Conservation (phyloP, 2,888 invertebrate species). For the Dolichomitus sp. region DNA sequence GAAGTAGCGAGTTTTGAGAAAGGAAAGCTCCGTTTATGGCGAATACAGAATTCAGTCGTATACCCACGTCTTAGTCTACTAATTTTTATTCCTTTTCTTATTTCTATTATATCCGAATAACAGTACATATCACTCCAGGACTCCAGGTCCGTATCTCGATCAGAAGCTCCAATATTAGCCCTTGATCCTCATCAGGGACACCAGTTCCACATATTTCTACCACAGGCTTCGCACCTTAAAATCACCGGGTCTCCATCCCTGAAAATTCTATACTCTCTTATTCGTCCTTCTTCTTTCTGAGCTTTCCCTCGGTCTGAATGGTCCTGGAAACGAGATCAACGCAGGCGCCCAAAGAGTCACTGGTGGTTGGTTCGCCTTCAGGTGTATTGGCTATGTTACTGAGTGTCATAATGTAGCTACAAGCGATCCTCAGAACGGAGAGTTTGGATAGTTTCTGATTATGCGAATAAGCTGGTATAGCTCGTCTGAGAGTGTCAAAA, state of each 20-base stretch:
- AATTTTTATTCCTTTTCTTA: background rate
- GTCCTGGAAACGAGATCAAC: constrained; percentile 96
- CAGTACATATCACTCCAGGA: constrained; percentile 23
- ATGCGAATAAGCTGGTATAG: constrained; percentile 96
- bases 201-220: constrained; percentile 49
- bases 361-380: constrained; percentile 88
- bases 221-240: constrained; percentile 5
- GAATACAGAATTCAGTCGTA: constrained; percentile 19
- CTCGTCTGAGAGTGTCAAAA: constrained; percentile 94
- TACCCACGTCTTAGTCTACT: constrained; percentile 9
- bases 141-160: constrained; percentile 35
- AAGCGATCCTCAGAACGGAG: constrained; percentile 96
- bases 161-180: constrained; percentile 1
- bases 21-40: constrained; percentile 9
- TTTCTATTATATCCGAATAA: background rate
- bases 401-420: constrained; percentile 96
- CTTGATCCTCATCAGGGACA: constrained; percentile 36
- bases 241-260: constrained; percentile 32
- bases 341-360: constrained; percentile 91
- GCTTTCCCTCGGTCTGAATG: constrained; percentile 96
- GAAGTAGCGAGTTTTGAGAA: constrained; percentile 8
- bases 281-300: constrained; percentile 95
- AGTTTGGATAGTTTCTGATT: constrained; percentile 97
- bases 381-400: constrained; percentile 89
- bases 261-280: constrained; percentile 70